Conservation (phyloP, 2,797 vertebrate species). For the Hemitrygon akajei region DNA sequence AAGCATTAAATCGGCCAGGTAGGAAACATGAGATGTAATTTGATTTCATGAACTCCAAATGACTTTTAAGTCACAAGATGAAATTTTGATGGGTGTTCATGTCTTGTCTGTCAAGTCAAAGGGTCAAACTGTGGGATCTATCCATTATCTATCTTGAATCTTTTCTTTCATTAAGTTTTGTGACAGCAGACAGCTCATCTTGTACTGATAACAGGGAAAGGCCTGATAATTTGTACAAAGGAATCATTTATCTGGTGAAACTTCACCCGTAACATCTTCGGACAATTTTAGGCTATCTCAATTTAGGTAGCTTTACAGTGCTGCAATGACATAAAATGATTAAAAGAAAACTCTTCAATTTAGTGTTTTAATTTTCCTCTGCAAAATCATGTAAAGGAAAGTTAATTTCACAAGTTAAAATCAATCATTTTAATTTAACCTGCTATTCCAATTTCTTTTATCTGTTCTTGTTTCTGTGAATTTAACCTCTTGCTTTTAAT, state of each 20-base stretch:
- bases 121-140: slow-evolving; percentile 41
- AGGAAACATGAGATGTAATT: slow-evolving; percentile 49
- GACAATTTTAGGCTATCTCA: background rate
- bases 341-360: background rate
- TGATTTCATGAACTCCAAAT: slow-evolving; percentile 49
- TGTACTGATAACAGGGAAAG: slow-evolving; percentile 23
- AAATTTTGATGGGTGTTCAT: slow-evolving; percentile 48
- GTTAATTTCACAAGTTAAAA: slow-evolving; percentile 23
- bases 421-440: slow-evolving; percentile 26
- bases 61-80: slow-evolving; percentile 45
- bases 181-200: slow-evolving; percentile 29
- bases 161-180: slow-evolving; percentile 32
- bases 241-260: slow-evolving; percentile 34
- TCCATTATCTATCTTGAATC: slow-evolving; percentile 51
- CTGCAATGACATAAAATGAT: background rate
- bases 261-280: background rate
- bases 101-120: slow-evolving; percentile 44
- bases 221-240: slow-evolving; percentile 16
- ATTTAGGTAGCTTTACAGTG: background rate
- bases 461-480: background rate
- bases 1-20: slow-evolving; percentile 44
- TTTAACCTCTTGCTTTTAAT: background rate
- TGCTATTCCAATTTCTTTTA: background rate
- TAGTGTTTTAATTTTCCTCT: background rate
- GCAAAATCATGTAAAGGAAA: background rate